Evolutionary conservation across 2,888 invertebrate species (phyloP).

Genomic region (Epicampocera succincta): DNA sequence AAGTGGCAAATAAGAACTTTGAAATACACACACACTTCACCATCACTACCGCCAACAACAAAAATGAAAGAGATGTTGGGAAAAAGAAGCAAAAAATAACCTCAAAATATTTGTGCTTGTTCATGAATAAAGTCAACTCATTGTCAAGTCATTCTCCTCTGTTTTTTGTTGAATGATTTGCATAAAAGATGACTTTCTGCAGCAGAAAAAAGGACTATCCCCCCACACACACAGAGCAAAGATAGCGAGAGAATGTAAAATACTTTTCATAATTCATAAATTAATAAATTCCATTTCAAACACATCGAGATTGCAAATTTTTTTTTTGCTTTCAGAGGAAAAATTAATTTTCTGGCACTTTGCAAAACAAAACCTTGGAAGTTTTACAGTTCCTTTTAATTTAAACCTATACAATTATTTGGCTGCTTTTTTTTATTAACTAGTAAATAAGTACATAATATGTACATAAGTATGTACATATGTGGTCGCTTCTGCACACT

Average conservation of each 20-base stretch:
- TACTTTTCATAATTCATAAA: slow-evolving; percentile 2
- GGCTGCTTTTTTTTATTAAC: no score
- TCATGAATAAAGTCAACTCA: slow-evolving; percentile 51
- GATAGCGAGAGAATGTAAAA: slow-evolving; percentile 17
- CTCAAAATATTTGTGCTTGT: slow-evolving; percentile 46
- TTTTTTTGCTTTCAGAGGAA: background rate
- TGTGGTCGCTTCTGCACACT: no score
- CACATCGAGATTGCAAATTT: background rate
- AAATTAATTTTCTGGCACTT: no score
- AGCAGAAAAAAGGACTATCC: slow-evolving; percentile 27
- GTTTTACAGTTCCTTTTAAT: no score
- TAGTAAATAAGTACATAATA: no score
- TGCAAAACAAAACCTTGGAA: no score
- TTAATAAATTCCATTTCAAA: slow-evolving; percentile 24
- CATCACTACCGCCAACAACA: background rate
- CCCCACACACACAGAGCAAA: background rate
- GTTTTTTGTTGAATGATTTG: slow-evolving; percentile 18
- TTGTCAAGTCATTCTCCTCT: slow-evolving; percentile 56
- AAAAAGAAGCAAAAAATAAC: slow-evolving; percentile 23
- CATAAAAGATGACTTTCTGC: slow-evolving; percentile 1
- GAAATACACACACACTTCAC: background rate
- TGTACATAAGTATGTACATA: no score
- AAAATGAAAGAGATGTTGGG: slow-evolving; percentile 8
- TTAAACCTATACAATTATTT: no score
- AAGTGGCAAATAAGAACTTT: slow-evolving; percentile 43